phyloP scores from a whole-genome alignment of 1,140 invertebrate species.

The Gryllus bimaculatus region DNA sequence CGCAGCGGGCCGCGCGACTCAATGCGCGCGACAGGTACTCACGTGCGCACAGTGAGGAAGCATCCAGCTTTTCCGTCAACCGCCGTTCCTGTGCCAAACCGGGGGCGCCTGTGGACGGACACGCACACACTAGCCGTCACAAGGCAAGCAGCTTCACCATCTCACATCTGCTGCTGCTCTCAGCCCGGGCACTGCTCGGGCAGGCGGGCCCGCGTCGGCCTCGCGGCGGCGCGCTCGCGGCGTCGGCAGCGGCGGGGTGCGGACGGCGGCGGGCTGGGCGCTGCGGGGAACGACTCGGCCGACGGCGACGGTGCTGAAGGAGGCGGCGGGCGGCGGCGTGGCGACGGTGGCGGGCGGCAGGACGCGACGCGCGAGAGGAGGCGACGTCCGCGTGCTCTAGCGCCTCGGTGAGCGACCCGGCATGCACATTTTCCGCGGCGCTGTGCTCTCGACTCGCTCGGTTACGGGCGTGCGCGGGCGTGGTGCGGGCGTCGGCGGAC shows the following conservation, averaged over 20 bases:
- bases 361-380: background rate
- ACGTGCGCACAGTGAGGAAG: constrained; percentile 19
- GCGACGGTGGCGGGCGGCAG: background rate
- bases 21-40: background rate
- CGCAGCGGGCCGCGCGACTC: background rate
- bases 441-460: background rate
- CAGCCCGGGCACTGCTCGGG: background rate
- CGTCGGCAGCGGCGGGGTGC: no score
- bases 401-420: constrained; percentile 1
- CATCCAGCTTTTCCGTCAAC: constrained; percentile 16
- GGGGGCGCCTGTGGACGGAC: no score
- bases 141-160: background rate
- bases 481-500: no score
- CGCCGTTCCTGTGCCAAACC: no score
- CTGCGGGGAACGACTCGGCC: background rate
- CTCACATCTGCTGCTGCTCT: background rate
- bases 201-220: background rate
- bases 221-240: no score
- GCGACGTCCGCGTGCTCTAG: background rate
- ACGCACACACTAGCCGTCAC: constrained; percentile 2
- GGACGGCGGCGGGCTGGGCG: no score
- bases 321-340: background rate
- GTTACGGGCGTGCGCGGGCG: background rate
- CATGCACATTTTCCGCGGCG: background rate
- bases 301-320: background rate